Conservation (phyloP, 2,113 vertebrate genomes). For the Carassius gibelio region DNA sequence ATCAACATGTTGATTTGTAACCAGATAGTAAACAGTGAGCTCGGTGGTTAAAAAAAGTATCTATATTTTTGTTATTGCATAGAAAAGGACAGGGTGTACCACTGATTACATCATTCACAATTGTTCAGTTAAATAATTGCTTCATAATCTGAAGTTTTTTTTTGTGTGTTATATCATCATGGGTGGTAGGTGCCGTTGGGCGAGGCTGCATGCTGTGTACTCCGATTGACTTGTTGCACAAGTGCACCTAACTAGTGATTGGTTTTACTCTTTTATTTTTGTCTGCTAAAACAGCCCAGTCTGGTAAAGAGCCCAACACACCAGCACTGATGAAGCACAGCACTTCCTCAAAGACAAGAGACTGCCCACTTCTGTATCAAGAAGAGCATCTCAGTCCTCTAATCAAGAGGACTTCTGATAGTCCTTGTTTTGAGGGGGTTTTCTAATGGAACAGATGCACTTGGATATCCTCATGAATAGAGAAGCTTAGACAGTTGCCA, state of each 20-base stretch:
- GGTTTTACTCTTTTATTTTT: constrained; percentile 70
- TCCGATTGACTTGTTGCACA: constrained; percentile 69
- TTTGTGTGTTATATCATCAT: constrained; percentile 2
- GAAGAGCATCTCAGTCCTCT: constrained; percentile 38
- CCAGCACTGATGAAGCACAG: constrained; percentile 22
- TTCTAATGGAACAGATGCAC: constrained; percentile 1
- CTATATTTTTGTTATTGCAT: constrained; percentile 3
- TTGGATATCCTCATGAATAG: constrained; percentile 8
- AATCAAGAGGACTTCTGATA: constrained; percentile 49
- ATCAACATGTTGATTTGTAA: not conserved
- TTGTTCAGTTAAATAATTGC: constrained; percentile 24
- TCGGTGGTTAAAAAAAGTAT: not conserved
- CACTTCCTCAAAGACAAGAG: constrained; percentile 38
- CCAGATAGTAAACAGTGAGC: not conserved
- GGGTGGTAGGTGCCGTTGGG: constrained; percentile 4
- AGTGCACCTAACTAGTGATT: constrained; percentile 77
- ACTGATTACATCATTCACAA: not conserved
- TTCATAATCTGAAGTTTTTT: not conserved
- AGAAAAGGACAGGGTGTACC: not conserved
- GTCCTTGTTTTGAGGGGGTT: constrained; percentile 6
- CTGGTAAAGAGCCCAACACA: constrained; percentile 42
- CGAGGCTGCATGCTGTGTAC: constrained; percentile 68
- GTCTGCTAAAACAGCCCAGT: constrained; percentile 67
- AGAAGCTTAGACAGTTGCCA: not conserved
- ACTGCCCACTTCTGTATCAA: constrained; percentile 45